These are phyloP conservation scores for Microctonus brassicae DNA, from an alignment of 2,888 invertebrate species.

Conservation along the genomic window DNA sequence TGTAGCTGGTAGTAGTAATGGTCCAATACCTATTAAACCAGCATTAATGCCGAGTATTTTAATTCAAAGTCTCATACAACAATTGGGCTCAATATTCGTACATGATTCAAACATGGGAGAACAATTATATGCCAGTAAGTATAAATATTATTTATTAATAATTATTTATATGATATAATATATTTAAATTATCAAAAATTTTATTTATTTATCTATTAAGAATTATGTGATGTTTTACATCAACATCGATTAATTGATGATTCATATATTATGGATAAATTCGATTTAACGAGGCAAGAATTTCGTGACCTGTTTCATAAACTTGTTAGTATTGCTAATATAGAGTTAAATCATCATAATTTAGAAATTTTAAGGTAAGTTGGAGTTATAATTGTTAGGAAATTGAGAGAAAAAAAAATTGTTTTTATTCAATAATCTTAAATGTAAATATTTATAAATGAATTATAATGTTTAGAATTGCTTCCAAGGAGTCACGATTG, in stretches of 20 bases:
- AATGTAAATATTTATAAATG: background rate
- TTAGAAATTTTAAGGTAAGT: conserved; percentile 55
- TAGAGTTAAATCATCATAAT: conserved; percentile 53
- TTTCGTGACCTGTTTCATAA: conserved; percentile 79
- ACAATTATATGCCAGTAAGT: conserved; percentile 74
- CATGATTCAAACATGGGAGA: conserved; percentile 74
- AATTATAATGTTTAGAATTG: conserved; percentile 14
- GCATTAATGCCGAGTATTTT: conserved; percentile 78
- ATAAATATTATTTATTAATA: background rate
- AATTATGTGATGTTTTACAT: conserved; percentile 75
- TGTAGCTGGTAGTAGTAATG: conserved; percentile 28
- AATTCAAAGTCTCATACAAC: conserved; percentile 79
- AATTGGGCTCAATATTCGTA: conserved; percentile 77
- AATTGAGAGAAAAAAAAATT: background rate
- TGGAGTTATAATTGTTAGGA: background rate
- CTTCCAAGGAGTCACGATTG: conserved; percentile 76
- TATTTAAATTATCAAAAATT: background rate
- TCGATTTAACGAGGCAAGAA: conserved; percentile 78
- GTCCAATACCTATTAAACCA: conserved; percentile 56
- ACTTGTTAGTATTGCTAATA: conserved; percentile 75
- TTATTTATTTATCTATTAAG: background rate
- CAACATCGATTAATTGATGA: conserved; percentile 80
- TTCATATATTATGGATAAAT: conserved; percentile 79
- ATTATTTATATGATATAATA: background rate
- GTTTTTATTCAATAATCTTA: too few species aligned